Percentiles rank a stretch among this genome's conserved stretches.
Conservation (phyloP, 2,888 invertebrate species). For the Dryococelus australis region DNA sequence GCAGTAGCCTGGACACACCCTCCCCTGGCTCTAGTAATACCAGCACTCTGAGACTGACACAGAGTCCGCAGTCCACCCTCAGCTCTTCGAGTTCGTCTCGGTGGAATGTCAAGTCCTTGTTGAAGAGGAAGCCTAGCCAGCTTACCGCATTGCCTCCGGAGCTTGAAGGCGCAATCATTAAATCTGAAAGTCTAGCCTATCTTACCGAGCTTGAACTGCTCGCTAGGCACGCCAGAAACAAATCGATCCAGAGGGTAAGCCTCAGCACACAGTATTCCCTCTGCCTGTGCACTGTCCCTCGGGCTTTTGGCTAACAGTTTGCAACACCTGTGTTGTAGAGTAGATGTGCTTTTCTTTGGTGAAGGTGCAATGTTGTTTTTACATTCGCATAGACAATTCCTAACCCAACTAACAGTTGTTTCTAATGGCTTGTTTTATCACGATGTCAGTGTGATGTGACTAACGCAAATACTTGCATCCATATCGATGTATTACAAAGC, state of each 20-base stretch:
- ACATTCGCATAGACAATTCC: background rate
- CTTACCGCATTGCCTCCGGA: conserved; percentile 58
- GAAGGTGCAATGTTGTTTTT: background rate
- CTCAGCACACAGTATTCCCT: background rate
- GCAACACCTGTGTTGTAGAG: conserved; percentile 21
- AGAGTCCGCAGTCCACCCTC: conserved; percentile 31
- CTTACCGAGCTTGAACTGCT: conserved; percentile 61
- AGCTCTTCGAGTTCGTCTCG: conserved; percentile 32
- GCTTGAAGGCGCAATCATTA: conserved; percentile 61
- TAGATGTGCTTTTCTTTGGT: conserved; percentile 5
- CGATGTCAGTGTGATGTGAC: background rate
- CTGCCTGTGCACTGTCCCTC: conserved; percentile 32
- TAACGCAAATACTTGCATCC: background rate
- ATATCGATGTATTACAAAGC: background rate
- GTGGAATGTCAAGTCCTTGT: conserved; percentile 40
- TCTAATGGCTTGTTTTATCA: background rate
- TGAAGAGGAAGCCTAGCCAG: conserved; percentile 49
- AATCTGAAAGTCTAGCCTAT: conserved; percentile 63
- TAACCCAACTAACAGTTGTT: background rate
- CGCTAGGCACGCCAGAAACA: conserved; percentile 61
- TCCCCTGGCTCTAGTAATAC: conserved; percentile 21
- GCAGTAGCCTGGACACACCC: background rate
- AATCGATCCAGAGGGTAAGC: conserved; percentile 63
- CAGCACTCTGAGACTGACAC: conserved; percentile 21
- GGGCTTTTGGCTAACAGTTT: conserved; percentile 29